Percentiles rank a stretch among this genome's conserved stretches.
Evolutionary conservation across 2,113 vertebrate genomes (phyloP).

Genomic region (Cepphus grylle): DNA sequence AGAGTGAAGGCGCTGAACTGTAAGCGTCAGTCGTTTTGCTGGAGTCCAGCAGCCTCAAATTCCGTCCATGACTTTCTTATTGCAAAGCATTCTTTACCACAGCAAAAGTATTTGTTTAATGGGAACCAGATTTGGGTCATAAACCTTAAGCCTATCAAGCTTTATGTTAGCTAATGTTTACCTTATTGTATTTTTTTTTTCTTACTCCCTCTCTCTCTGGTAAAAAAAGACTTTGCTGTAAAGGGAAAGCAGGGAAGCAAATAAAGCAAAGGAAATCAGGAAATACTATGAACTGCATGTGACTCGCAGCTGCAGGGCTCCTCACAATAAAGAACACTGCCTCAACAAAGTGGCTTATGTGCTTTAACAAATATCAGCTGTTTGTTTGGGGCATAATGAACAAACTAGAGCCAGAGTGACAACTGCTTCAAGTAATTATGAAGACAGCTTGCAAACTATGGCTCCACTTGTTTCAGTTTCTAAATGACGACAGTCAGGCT

Average conservation of each 20-base stretch:
- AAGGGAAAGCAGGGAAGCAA: constrained; percentile 64
- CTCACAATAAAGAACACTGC: constrained; percentile 49
- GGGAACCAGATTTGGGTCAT: constrained; percentile 68
- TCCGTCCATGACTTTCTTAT: constrained; percentile 57
- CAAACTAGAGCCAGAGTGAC: constrained; percentile 73
- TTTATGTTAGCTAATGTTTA: constrained; percentile 76
- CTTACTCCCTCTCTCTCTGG: not conserved
- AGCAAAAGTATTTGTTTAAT: constrained; percentile 60
- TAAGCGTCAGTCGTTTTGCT: not conserved
- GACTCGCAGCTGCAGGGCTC: constrained; percentile 70
- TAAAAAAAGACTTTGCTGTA: constrained; percentile 56
- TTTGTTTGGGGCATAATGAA: constrained; percentile 73
- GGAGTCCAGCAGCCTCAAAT: constrained; percentile 7
- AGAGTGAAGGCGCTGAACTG: not conserved
- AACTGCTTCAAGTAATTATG: constrained; percentile 75
- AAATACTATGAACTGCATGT: constrained; percentile 69
- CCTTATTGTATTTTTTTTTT: constrained; percentile 53
- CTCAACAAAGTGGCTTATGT: constrained; percentile 78
- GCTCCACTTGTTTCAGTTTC: constrained; percentile 70
- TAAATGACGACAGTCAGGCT: constrained; percentile 70
- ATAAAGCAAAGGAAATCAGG: constrained; percentile 65
- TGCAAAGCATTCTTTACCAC: constrained; percentile 29
- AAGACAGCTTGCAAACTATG: constrained; percentile 78
- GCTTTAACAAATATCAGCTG: constrained; percentile 71
- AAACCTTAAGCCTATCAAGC: constrained; percentile 67